Conservation (phyloP, 2,888 invertebrate genomes). For the Acheta domesticus region DNA sequence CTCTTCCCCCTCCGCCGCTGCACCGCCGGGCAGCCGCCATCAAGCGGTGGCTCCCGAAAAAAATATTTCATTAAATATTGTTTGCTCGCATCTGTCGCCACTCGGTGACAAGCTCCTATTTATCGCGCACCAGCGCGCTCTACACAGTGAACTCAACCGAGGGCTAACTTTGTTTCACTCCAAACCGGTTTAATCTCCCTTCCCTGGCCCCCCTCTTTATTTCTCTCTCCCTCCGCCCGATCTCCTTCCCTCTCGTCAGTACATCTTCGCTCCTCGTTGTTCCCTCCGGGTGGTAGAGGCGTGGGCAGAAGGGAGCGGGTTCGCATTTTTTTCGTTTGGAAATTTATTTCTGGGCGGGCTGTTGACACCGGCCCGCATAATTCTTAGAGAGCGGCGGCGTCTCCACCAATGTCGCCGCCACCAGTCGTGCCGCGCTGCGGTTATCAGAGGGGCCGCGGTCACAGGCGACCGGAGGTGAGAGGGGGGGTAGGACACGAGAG, state of each 20-base stretch:
- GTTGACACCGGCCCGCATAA: no score
- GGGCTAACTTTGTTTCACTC: slow-evolving; percentile 10
- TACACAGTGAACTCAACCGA: slow-evolving; percentile 11
- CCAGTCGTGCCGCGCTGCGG: no score
- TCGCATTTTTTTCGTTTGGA: no score
- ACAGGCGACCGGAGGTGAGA: no score
- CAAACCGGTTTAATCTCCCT: background rate
- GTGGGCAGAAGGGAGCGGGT: no score
- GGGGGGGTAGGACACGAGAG: no score
- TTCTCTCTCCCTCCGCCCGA: no score
- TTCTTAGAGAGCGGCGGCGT: no score
- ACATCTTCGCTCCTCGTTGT: background rate
- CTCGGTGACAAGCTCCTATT: slow-evolving; percentile 1
- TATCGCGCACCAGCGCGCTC: slow-evolving; percentile 9
- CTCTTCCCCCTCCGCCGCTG: background rate
- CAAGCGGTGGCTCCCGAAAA: background rate
- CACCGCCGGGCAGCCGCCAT: background rate
- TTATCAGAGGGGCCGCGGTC: no score
- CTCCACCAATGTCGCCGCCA: no score
- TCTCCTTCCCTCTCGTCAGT: background rate
- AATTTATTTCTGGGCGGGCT: no score
- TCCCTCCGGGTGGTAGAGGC: background rate
- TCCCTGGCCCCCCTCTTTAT: background rate
- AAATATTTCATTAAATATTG: slow-evolving; percentile 3
- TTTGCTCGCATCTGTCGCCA: slow-evolving; percentile 3